Base-by-base conservation (phyloP, 2,888 invertebrate species). In the Mamestra brassicae region DNA sequence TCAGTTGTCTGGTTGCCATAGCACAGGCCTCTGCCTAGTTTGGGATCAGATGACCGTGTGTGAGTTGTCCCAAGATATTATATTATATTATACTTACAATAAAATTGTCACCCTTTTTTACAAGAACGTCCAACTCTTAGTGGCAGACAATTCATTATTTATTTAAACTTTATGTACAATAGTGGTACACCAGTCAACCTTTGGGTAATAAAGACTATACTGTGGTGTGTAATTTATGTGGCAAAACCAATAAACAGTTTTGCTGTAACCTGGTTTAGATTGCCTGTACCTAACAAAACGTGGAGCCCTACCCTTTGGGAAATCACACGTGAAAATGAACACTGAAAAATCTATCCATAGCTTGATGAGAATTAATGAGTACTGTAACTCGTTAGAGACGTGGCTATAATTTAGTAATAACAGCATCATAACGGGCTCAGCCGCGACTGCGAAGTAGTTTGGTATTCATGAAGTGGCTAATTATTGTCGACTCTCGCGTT, bases 401-500 rank as follows among this genome's bases (percentile, higher is more conserved):
- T 11, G 70, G 73, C 65, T 76, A 71, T 85, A 76, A 83, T 76
- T 84, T 76, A 72, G 72, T 85, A 81, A 85, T 71, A 78, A 58
- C 57, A 63, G 63, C 72, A 74, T 81, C 76, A 79, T 62, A 70
- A 73, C 83, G 36, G 73, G 78, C 73, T 47, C 64, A 73, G 73
- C 70, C 73, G 71, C 65, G 71, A 84, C 71, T 75, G 69, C 79
- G 47, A 75, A 84, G 71, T 86, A 81, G 80, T 89, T 89, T 84
- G 65, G 58, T 89, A 89, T 89, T 88, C 89, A 89, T 89, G 83
- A 85, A 87, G 81, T 62, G 76, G 74, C 82, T 88, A 89, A 89
- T 87, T 89, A 89, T 83, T 80, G 80, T 80, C 72, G 82, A 76
- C 76, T 85, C 85, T 77, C 83, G 85, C 79, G 80, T 71, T 58